These are phyloP conservation scores for Steinernema khuongi DNA, from an alignment of 1,140 invertebrate species.

Conservation along the genomic window DNA sequence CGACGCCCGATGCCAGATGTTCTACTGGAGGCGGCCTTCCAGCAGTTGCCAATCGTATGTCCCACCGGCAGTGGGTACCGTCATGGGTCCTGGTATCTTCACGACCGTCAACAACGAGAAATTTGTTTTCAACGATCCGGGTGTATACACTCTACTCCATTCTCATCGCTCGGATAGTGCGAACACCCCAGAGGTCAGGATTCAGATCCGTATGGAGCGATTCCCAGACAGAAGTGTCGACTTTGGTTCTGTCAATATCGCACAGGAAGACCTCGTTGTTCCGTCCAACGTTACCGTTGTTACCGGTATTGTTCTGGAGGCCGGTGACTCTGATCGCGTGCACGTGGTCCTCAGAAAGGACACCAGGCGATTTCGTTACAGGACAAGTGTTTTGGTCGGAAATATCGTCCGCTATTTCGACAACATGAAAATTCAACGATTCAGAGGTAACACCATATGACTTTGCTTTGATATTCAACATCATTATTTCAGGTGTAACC, in stretches of 20 bases:
- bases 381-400: conserved; percentile 55
- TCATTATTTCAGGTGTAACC: conserved; percentile 31
- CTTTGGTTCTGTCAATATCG: conserved; percentile 39
- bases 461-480: neutral
- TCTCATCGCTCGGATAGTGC: conserved; percentile 41
- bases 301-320: conserved; percentile 51
- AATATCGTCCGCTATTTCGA: conserved; percentile 57
- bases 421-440: conserved; percentile 55
- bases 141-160: conserved; percentile 53
- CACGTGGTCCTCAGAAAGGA: conserved; percentile 54
- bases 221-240: conserved; percentile 55
- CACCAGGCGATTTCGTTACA: conserved; percentile 51
- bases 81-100: conserved; percentile 40
- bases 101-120: conserved; percentile 53
- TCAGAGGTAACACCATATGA: conserved; percentile 38
- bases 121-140: conserved; percentile 58
- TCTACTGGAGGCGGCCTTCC: conserved; percentile 54
- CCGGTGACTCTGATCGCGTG: conserved; percentile 51
- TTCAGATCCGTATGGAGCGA: conserved; percentile 52
- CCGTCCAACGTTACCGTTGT: conserved; percentile 57
- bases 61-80: conserved; percentile 49
- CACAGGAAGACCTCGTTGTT: conserved; percentile 55
- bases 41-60: conserved; percentile 57
- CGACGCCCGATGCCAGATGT: conserved; percentile 55
- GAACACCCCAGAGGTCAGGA: conserved; percentile 50